phyloP scores from a whole-genome alignment of 2,888 invertebrate genomes.

The Rotaria socialis region DNA sequence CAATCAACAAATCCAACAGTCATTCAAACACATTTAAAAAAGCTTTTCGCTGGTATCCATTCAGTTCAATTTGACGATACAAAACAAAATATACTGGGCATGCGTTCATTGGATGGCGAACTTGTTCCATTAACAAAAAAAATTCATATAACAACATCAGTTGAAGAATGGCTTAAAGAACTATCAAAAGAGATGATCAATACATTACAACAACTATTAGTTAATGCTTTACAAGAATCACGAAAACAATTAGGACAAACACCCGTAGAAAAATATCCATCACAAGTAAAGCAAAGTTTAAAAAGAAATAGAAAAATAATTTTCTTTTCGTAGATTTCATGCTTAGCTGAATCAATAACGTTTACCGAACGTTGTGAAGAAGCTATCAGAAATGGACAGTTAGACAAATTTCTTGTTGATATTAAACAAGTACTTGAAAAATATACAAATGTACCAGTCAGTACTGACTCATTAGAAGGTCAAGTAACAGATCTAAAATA shows the following conservation, averaged over 20 bases:
- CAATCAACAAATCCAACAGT: slow-evolving; percentile 81
- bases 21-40: slow-evolving; percentile 88
- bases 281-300: slow-evolving; percentile 63
- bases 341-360: slow-evolving; percentile 75
- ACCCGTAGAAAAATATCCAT: slow-evolving; percentile 65
- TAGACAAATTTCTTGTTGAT: slow-evolving; percentile 59
- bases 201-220: slow-evolving; percentile 70
- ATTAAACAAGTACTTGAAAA: slow-evolving; percentile 59
- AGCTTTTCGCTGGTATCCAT: slow-evolving; percentile 78
- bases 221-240: slow-evolving; percentile 64
- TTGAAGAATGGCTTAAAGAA: slow-evolving; percentile 73
- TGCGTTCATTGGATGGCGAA: slow-evolving; percentile 74
- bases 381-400: slow-evolving; percentile 69
- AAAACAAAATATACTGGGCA: slow-evolving; percentile 66
- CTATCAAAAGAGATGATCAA: slow-evolving; percentile 77
- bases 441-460: slow-evolving; percentile 58
- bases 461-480: slow-evolving; percentile 45
- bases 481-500: slow-evolving; percentile 75
- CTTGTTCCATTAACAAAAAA: slow-evolving; percentile 68
- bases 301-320: neutral
- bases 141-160: slow-evolving; percentile 71
- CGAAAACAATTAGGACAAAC: slow-evolving; percentile 62
- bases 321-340: slow-evolving; percentile 66
- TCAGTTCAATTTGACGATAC: slow-evolving; percentile 68
- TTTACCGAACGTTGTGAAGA: slow-evolving; percentile 80